A percentile compares a stretch with the other conserved stretches of the same genome.
phyloP scores from a whole-genome alignment of 2,113 vertebrate genomes.

The Melospiza melodia region DNA sequence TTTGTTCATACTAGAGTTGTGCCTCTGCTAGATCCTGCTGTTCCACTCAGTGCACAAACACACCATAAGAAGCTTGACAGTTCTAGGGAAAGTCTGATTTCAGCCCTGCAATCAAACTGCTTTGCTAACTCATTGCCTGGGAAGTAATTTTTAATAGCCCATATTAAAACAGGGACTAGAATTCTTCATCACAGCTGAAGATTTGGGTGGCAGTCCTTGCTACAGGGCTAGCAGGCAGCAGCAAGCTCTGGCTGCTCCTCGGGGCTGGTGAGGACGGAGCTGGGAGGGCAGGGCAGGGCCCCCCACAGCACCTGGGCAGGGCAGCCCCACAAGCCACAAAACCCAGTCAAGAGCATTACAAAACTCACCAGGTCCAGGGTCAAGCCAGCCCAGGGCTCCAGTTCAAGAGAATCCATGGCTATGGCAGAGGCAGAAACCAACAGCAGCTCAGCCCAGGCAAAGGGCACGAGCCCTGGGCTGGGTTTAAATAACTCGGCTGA shows the following conservation, averaged over 20 bases:
- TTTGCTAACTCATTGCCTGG: not conserved
- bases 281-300: not conserved
- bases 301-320: no score
- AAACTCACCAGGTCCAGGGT: not conserved
- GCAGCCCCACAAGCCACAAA: not conserved
- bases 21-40: not conserved
- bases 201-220: not conserved
- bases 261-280: no score
- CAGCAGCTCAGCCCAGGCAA: rapidly evolving
- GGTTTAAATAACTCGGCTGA: not conserved
- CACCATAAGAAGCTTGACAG: not conserved
- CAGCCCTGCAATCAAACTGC: not conserved
- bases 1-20: not conserved
- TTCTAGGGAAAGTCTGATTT: not conserved
- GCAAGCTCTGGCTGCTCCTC: not conserved
- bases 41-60: not conserved
- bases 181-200: not conserved
- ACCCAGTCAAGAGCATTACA: rapidly evolving
- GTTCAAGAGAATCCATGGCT: rapidly evolving
- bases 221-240: not conserved
- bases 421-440: rapidly evolving
- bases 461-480: rapidly evolving
- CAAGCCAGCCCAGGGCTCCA: rapidly evolving
- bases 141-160: not conserved
- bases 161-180: not conserved